Percentiles rank a stretch among this genome's conserved stretches.
Evolutionary conservation across 2,797 vertebrate genomes (phyloP).

Genomic region (Coilia nasus): DNA sequence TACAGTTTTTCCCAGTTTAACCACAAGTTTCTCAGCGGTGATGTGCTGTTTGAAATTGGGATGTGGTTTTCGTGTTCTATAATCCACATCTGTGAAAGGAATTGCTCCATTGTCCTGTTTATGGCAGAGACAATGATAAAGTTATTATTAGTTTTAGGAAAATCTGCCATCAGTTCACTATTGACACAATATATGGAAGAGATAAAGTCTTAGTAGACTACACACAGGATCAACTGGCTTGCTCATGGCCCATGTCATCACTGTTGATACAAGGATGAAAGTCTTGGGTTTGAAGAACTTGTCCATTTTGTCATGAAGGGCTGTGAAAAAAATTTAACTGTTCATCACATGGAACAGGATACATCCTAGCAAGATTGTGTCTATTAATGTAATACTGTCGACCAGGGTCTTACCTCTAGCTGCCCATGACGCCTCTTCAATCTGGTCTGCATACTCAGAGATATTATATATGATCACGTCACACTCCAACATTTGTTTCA

Average conservation of each 20-base stretch:
- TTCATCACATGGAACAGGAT: not conserved
- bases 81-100: constrained; percentile 85
- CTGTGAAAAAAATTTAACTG: constrained; percentile 64
- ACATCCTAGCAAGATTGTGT: too few species aligned
- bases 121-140: constrained; percentile 19
- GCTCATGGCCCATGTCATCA: constrained; percentile 90
- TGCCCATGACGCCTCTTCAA: constrained; percentile 88
- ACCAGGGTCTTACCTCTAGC: constrained; percentile 74
- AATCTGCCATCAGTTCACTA: not conserved
- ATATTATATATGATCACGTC: constrained; percentile 89
- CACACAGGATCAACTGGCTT: constrained; percentile 81
- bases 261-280: constrained; percentile 90
- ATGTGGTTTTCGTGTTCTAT: constrained; percentile 83
- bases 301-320: constrained; percentile 73
- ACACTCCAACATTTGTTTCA: constrained; percentile 80
- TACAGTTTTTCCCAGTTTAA: constrained; percentile 88
- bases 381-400: not conserved
- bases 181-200: not conserved
- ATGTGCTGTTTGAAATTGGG: constrained; percentile 81
- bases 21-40: constrained; percentile 83
- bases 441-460: constrained; percentile 76
- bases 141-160: not conserved
- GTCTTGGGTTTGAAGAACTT: constrained; percentile 78
- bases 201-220: constrained; percentile 34
- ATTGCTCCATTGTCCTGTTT: constrained; percentile 78